These are phyloP conservation scores for Chrysomallon squamiferum DNA, from an alignment of 1,140 invertebrate genomes.

Conservation along the genomic window DNA sequence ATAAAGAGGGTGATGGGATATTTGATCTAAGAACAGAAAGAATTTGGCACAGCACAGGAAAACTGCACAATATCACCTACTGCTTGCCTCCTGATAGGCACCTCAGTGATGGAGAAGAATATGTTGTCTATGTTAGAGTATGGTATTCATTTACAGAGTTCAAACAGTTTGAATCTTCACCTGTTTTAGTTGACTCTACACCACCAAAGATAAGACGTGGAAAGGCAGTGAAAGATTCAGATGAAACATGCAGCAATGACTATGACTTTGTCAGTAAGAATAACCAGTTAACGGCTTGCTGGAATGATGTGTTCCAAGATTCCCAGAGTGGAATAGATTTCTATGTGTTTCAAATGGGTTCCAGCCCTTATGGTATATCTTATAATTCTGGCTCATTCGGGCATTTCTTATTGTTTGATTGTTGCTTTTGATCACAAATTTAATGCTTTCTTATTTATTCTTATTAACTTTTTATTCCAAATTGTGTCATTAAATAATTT, in stretches of 20 bases:
- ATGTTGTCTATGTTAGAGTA: slow-evolving; percentile 28
- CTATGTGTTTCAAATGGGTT: slow-evolving; percentile 23
- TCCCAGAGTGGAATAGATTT: slow-evolving; percentile 19
- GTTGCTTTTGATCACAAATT: not conserved
- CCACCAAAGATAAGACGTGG: slow-evolving; percentile 24
- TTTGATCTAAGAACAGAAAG: slow-evolving; percentile 18
- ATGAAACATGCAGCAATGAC: slow-evolving; percentile 15
- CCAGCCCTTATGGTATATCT: slow-evolving; percentile 19
- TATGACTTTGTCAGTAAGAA: slow-evolving; percentile 14
- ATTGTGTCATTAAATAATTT: too few relatives aligned
- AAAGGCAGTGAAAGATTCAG: slow-evolving; percentile 20
- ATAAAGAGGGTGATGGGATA: slow-evolving; percentile 22
- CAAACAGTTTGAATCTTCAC: slow-evolving; percentile 15
- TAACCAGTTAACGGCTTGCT: slow-evolving; percentile 19
- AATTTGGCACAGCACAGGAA: slow-evolving; percentile 31
- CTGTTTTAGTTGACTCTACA: slow-evolving; percentile 21
- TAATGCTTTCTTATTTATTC: too few relatives aligned
- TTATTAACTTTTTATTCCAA: too few relatives aligned
- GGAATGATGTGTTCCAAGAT: slow-evolving; percentile 32
- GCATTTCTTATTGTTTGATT: not conserved
- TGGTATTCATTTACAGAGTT: slow-evolving; percentile 24
- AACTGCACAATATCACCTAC: slow-evolving; percentile 13
- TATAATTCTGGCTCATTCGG: not conserved
- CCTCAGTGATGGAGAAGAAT: slow-evolving; percentile 12
- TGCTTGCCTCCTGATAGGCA: slow-evolving; percentile 20